These are phyloP conservation scores for Kryptolebias marmoratus DNA, from an alignment of 2,113 vertebrate genomes.

Conservation along the genomic window DNA sequence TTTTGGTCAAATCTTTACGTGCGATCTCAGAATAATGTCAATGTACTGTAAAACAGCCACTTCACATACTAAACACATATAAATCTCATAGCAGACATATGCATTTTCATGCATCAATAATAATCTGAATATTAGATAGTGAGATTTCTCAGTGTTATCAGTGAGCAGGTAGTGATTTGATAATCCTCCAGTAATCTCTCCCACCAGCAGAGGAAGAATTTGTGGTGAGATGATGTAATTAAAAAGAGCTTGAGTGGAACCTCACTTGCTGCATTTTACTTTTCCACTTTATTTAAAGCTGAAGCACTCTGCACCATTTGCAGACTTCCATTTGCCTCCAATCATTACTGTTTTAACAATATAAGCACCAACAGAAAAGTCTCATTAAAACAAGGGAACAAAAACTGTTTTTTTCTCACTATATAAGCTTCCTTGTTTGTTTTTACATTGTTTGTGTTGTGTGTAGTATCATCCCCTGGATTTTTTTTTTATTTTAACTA, in stretches of 20 bases:
- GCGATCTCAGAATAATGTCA: too few species aligned
- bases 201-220: neutral
- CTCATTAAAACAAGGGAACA: neutral
- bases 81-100: too few species aligned
- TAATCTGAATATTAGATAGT: too few species aligned
- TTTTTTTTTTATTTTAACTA: conserved; percentile 4
- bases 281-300: conserved; percentile 1
- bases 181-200: neutral
- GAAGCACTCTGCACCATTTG: neutral
- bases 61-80: too few species aligned
- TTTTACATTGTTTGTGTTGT: neutral
- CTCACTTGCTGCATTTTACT: neutral
- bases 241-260: neutral
- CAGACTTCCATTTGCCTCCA: neutral
- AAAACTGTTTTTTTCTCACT: neutral
- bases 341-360: neutral
- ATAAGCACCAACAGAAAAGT: neutral
- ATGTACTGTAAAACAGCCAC: too few species aligned
- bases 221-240: neutral
- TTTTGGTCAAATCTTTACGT: too few species aligned
- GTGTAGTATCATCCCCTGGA: neutral
- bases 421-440: neutral
- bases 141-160: too few species aligned
- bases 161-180: neutral
- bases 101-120: too few species aligned